Evolutionary conservation across 1,140 invertebrate species (phyloP), one percentile per base, ranked within the genome.

Genomic region (Meloidogyne floridensis): DNA sequence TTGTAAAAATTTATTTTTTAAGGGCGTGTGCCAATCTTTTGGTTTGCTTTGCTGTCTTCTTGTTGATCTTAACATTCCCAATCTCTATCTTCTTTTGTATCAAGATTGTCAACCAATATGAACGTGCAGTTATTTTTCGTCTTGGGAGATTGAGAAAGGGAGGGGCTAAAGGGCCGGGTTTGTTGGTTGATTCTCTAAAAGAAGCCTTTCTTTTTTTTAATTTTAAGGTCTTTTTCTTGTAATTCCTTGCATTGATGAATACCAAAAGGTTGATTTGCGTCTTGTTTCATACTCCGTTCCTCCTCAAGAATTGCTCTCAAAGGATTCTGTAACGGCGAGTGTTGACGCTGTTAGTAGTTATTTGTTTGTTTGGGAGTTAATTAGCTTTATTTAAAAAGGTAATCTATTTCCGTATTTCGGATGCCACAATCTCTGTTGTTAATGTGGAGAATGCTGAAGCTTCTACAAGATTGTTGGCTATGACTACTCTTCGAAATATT

Each of bases 11-110:
- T 59, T 65, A n/a, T 65, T 65, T 65, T 65, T n/a, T n/a, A 7
- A 65, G 59, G n/a, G n/a, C 59, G 7, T 65, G 59, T n/a, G 15
- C 59, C 6, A 5, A 65, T 7, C n/a, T 15, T 6, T 65, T 65
- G 59, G 59, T n/a, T 6, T 65, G 59, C n/a, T 65, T 65, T 13
- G 59, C 15, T 65, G n/a, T n/a, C 5, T 13, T 65, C n/a, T 65
- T 65, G 59, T n/a, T 65, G 4, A 90, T 94, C 47, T 84, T 94
- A 13, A 97, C 95, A 0, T 94, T 98, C 92, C 96, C 96, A 0
- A 95, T 98, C 89, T 96, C 95, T 3, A 92, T 97, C 1, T 94
- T 95, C 88, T 93, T 97, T 43, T 97, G 95, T 89, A 96, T 97
- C 88, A 97, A 84, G 76, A 75, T 84, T 80, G 84, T 86, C 43